Percentiles rank a stretch among this genome's conserved stretches.
These are phyloP conservation scores for Physocephala rufipes DNA, from an alignment of 2,888 invertebrate genomes.

Conservation along the genomic window DNA sequence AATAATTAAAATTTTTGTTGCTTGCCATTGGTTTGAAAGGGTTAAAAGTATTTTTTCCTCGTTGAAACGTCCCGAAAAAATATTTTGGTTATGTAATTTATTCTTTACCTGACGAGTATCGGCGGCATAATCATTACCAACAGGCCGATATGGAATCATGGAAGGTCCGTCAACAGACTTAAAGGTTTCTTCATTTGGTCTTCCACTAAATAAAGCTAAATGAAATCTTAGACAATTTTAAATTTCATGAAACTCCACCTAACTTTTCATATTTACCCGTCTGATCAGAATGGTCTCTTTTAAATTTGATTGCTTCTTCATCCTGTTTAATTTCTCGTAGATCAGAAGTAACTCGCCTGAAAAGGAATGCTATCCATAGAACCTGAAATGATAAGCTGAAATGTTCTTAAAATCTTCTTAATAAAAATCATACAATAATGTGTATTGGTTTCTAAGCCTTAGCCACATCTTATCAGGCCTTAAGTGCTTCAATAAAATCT, in stretches of 20 bases:
- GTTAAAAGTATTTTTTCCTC: not conserved
- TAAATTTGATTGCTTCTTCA: slow-evolving; percentile 1
- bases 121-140: slow-evolving; percentile 53
- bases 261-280: slow-evolving; percentile 38
- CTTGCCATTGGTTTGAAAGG: not conserved
- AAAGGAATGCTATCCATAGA: too few relatives aligned
- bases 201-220: slow-evolving; percentile 40
- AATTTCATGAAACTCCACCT: too few relatives aligned
- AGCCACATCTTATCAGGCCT: not conserved
- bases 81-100: not conserved
- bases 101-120: slow-evolving; percentile 53
- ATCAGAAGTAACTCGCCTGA: too few relatives aligned
- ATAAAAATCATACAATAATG: too few relatives aligned
- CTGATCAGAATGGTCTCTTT: slow-evolving; percentile 46
- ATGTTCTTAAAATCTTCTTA: too few relatives aligned
- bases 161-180: slow-evolving; percentile 48
- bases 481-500: not conserved
- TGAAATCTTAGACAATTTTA: not conserved
- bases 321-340: too few relatives aligned
- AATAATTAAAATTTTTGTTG: not conserved
- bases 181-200: slow-evolving; percentile 53
- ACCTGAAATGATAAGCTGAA: too few relatives aligned
- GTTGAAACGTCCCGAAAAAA: too few relatives aligned
- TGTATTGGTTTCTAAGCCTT: too few relatives aligned
- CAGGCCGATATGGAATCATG: slow-evolving; percentile 48